Evolutionary conservation across 1,140 invertebrate genomes (phyloP).

Genomic region (Thaumetopoea pityocampa): DNA sequence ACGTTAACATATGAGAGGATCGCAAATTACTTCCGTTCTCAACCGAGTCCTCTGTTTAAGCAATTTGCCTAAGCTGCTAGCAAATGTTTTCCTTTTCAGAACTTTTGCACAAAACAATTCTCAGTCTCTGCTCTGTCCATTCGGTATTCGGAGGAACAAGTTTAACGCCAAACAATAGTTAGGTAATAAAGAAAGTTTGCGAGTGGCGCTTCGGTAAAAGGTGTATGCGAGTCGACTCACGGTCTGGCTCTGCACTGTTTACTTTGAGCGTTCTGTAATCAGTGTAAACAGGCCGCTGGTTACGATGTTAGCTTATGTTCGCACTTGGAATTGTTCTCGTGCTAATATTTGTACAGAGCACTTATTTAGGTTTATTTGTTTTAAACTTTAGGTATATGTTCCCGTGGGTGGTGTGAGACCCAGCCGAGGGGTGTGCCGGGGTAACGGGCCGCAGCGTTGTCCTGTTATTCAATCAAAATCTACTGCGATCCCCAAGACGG

Average conservation of each 20-base stretch:
- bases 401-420: no score
- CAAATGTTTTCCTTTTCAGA: constrained; percentile 61
- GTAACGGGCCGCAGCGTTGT: no score
- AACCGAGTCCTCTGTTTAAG: constrained; percentile 23
- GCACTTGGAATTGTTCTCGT: constrained; percentile 15
- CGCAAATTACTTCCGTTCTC: constrained; percentile 9
- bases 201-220: constrained; percentile 31
- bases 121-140: constrained; percentile 38
- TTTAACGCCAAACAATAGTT: constrained; percentile 67
- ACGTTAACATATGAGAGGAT: constrained; percentile 57
- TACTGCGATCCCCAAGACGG: no score
- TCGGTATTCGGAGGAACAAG: constrained; percentile 42
- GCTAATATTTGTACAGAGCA: constrained; percentile 17
- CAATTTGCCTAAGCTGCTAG: constrained; percentile 62
- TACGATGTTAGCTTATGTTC: constrained; percentile 16
- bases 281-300: constrained; percentile 15
- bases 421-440: no score
- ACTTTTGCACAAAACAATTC: constrained; percentile 54
- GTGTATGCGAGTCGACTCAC: constrained; percentile 42
- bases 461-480: no score
- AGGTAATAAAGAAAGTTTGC: constrained; percentile 62
- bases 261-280: constrained; percentile 17
- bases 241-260: constrained; percentile 9
- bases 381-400: no score
- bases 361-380: constrained; percentile 15